Base-by-base conservation (phyloP, 2,888 invertebrate species). In the Steromphala cineraria region DNA sequence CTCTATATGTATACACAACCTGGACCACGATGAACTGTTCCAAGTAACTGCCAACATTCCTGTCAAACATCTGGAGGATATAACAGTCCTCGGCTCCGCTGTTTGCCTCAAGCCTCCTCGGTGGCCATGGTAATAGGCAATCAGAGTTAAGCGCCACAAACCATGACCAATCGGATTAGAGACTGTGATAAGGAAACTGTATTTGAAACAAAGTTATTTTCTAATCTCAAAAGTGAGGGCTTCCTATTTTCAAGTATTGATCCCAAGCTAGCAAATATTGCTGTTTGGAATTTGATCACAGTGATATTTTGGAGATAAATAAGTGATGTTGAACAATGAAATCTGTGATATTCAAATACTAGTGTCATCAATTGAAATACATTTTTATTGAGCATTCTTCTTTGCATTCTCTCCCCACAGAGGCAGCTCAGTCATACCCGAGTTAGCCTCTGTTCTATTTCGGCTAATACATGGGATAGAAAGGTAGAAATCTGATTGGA, bases 11-110 rank as follows among this genome's bases (percentile, higher is more conserved):
- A 85, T 90, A 52, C 87, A 87, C 56, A 90, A 89, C 5, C 76
- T 90, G 75, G 81, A 88, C 31, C 87, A 87, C 75, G 87, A 88
- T 10, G 86, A 86, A 53, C 82, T 90, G 21, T 82, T 85, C 2
- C 81, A 85, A 21, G 81, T 85, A 4, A 81, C 85, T 5, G 82
- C 84, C 17, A 67, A 82, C 78, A 83, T 91, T 71, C 91, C 90
- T 21, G 88, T 90, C 46, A 86, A 90, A 40, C 91, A 91, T 80
- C 84, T 90, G 10, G 90, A 91, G 62, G 89, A 90, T 80, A 87
- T 91, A 62, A 91, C 90, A 7, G 83, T 89, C 3, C 86, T 90
- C 17, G 83, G 87, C 31, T 90, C 91, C 2, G 84, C 82, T 52
- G 87, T 91, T 28, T 84, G 86, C 74, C 80, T 87, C 56, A 85